Base-by-base conservation (phyloP, 2,797 vertebrate species). In the Sebastes minor region DNA sequence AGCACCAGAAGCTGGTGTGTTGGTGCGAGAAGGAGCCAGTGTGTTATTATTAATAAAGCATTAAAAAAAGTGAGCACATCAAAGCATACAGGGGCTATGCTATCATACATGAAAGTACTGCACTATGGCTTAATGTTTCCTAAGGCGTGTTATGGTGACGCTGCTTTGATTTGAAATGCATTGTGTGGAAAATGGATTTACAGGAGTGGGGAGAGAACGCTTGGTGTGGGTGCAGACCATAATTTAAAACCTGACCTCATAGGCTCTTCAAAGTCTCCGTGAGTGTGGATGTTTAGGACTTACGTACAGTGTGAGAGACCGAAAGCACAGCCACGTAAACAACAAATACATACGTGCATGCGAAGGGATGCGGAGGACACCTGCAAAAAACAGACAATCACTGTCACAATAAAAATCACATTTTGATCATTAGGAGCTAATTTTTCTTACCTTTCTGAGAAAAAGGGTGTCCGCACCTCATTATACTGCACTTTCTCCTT, bases 111-210 rank as follows among this genome's bases (percentile, higher is more conserved):
- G 96, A 96, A 96, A 96, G 95, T 94, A 94, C 92, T 93, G 76
- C 93, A 95, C 94, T 95, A 94, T 93, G 93, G 94, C 94, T 95
- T 96, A 96, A 96, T 95, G 95, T 95, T 95, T 96, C 95, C 95
- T 95, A 93, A 93, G 95, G 95, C 94, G 28, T 91, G 92, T 95
- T 95, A 91, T 90, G 95, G 94, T 94, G 93, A 95, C 91, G 93
- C 93, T 62, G 92, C 94, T 95, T 95, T 96, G 94, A 96, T 96
- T 96, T 95, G 90, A 95, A 96, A 96, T 95, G 95, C 94, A 94
- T 94, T 95, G 95, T 95, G 94, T 95, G 94, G 91, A 95, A 94
- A 96, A 96, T 96, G 94, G 95, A 96, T 96, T 96, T 93, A 92
- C 89, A 89, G 88, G 92, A 94, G 89, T 81, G 80, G 82, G 89